Evolutionary conservation across 1,140 invertebrate genomes (phyloP).

Genomic region (Triops cancriformis): DNA sequence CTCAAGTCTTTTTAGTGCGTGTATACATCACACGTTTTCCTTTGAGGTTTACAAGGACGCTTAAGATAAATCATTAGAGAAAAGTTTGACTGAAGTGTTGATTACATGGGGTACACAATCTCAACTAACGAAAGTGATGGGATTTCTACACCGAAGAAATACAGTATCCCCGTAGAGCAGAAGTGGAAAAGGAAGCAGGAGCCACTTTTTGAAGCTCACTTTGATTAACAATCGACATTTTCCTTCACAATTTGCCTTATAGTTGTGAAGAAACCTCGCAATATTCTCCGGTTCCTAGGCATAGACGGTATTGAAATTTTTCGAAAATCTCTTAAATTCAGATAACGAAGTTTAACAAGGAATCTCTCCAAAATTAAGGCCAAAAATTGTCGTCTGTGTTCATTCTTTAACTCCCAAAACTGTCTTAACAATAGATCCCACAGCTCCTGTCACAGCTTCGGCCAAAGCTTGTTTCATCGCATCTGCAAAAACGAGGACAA

Average conservation of each 20-base stretch:
- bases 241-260: background rate
- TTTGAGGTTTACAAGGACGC: background rate
- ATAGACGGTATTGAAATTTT: background rate
- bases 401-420: background rate
- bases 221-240: background rate
- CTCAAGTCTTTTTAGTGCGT: background rate
- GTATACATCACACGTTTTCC: background rate
- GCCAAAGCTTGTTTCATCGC: background rate
- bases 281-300: background rate
- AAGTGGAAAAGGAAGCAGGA: background rate
- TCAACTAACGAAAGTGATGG: background rate
- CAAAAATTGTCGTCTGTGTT: background rate
- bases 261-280: too few relatives aligned
- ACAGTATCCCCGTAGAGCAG: background rate
- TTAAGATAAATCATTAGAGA: background rate
- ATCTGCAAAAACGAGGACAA: background rate
- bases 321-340: background rate
- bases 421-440: background rate
- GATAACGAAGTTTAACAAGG: too few relatives aligned
- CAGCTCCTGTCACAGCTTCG: background rate
- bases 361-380: background rate
- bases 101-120: background rate
- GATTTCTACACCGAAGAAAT: background rate
- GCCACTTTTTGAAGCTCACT: background rate
- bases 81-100: background rate